A percentile compares a stretch with the other conserved stretches of the same genome.
Conservation (phyloP, 2,113 vertebrate genomes). For the Mirza zaza region DNA sequence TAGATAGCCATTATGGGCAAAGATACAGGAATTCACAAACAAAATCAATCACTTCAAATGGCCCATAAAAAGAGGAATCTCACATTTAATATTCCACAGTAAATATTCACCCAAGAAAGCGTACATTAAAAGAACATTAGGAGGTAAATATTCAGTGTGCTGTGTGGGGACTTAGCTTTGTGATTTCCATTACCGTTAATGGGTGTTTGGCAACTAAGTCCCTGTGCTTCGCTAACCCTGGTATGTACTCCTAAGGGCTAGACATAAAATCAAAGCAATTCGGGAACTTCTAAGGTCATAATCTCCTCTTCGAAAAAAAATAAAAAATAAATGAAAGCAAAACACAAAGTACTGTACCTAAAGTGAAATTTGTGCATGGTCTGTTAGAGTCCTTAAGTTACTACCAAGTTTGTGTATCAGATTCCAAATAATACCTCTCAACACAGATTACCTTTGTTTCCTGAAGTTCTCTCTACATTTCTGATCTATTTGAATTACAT, state of each 20-base stretch:
- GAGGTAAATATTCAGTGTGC: slow-evolving; percentile 64
- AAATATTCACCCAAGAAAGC: slow-evolving; percentile 79
- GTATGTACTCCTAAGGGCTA: slow-evolving; percentile 44
- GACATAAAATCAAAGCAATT: neutral
- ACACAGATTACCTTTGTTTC: neutral
- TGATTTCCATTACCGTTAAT: slow-evolving; percentile 60
- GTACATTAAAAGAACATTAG: slow-evolving; percentile 73
- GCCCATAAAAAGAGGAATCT: slow-evolving; percentile 68
- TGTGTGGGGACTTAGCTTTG: neutral
- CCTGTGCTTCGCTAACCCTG: slow-evolving; percentile 40
- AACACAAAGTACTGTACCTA: neutral
- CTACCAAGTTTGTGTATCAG: neutral
- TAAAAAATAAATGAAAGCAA: slow-evolving; percentile 25
- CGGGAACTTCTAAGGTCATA: neutral
- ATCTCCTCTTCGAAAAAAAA: neutral
- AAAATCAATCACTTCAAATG: slow-evolving; percentile 58
- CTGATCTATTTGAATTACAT: neutral
- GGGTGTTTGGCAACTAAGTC: slow-evolving; percentile 55
- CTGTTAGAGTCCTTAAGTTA: neutral
- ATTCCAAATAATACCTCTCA: neutral
- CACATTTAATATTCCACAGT: slow-evolving; percentile 74
- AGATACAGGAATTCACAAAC: slow-evolving; percentile 70
- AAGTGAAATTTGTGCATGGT: neutral
- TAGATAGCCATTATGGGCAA: slow-evolving; percentile 63
- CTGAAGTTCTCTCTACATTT: neutral